A percentile compares a stretch with the other conserved stretches of the same genome.
These are phyloP conservation scores for Porites evermanni DNA, from an alignment of 92 coral and sea anemone species.

Conservation along the genomic window DNA sequence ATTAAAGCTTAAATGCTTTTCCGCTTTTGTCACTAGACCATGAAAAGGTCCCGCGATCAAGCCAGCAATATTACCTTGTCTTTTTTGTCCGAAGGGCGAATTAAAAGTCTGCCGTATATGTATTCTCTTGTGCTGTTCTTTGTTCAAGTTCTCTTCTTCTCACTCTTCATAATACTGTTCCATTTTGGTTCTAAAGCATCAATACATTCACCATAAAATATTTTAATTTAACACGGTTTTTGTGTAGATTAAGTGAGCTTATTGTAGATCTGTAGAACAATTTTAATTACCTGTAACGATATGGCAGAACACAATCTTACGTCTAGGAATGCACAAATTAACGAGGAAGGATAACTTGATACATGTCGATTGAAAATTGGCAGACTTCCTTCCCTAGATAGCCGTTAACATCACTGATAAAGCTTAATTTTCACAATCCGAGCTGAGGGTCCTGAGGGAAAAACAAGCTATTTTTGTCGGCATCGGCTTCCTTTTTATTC, in stretches of 20 bases:
- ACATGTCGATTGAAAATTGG: neutral
- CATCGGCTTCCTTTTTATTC: no score
- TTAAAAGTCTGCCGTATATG: no score
- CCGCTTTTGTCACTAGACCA: neutral
- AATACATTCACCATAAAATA: neutral
- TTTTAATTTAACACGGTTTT: neutral
- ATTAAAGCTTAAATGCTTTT: no score
- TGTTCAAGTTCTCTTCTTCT: neutral
- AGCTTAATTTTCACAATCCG: neutral
- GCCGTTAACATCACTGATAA: neutral
- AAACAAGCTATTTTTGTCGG: neutral
- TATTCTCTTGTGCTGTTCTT: neutral
- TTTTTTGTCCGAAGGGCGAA: no score
- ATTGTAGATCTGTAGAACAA: neutral
- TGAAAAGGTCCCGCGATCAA: neutral
- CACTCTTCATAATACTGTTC: neutral
- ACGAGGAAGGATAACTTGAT: neutral
- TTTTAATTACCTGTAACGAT: neutral
- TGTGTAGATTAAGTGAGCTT: slow-evolving; percentile 2
- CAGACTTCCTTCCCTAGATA: neutral
- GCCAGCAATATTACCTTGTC: neutral
- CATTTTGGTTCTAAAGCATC: neutral
- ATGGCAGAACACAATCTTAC: neutral
- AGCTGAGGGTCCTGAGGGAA: neutral
- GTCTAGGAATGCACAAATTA: no score